phyloP scores from a whole-genome alignment of 2,113 vertebrate genomes.

The Lasiurus borealis region DNA sequence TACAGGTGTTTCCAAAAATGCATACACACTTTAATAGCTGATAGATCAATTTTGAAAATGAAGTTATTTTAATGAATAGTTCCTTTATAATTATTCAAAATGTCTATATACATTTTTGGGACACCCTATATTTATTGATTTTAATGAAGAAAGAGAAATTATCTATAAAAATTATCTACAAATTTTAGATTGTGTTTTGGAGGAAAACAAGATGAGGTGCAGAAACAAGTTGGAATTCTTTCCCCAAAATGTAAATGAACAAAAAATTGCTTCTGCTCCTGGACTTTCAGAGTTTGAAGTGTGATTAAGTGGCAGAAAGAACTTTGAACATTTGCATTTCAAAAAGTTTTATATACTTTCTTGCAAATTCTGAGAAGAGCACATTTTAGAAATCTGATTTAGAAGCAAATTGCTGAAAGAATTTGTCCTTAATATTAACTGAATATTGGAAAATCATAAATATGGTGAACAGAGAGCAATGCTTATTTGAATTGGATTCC shows the following conservation, averaged over 20 bases:
- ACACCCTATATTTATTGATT: neutral
- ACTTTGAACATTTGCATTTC: neutral
- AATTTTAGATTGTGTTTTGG: no score
- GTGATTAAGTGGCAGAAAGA: neutral
- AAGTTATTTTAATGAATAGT: no score
- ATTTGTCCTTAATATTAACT: neutral
- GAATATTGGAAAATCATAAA: neutral
- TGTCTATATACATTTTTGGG: no score
- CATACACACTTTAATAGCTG: no score
- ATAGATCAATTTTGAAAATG: no score
- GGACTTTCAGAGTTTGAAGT: neutral
- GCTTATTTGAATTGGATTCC: neutral
- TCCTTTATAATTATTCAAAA: no score
- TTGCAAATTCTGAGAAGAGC: conserved; percentile 37
- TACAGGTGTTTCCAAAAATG: no score
- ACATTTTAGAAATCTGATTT: neutral
- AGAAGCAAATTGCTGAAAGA: neutral
- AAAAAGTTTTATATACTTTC: neutral
- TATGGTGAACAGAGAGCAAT: neutral
- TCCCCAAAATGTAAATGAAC: neutral
- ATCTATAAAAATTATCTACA: neutral
- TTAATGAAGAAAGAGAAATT: neutral
- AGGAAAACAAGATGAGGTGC: neutral
- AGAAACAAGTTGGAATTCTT: neutral
- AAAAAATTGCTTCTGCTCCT: neutral